These are phyloP conservation scores for Diadegma fenestrale DNA, from an alignment of 2,888 invertebrate genomes.

Conservation along the genomic window DNA sequence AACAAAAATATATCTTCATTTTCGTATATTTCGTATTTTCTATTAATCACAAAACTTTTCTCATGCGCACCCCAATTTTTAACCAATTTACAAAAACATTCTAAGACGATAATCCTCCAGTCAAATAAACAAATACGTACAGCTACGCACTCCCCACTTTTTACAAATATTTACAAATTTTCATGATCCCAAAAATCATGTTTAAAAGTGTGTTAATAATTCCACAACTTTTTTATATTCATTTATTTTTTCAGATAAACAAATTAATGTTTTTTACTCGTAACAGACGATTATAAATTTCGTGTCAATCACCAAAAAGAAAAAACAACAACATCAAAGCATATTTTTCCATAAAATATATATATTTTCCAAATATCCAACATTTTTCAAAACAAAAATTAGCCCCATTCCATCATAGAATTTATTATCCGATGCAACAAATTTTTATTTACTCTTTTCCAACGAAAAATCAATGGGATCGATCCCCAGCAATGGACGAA, in stretches of 20 bases:
- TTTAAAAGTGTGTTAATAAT: neutral
- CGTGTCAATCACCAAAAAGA: neutral
- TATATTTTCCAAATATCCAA: neutral
- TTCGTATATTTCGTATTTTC: neutral
- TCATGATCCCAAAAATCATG: neutral
- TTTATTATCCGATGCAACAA: constrained; percentile 11
- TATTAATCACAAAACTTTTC: constrained; percentile 3
- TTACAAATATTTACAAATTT: constrained; percentile 24
- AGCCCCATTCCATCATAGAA: neutral
- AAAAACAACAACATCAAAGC: neutral
- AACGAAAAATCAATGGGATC: neutral
- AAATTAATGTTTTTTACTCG: neutral
- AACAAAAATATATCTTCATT: neutral
- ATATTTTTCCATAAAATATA: neutral
- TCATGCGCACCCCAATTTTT: constrained; percentile 2
- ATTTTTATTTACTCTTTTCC: neutral
- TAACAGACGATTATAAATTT: neutral
- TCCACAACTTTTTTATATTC: neutral
- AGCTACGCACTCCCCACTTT: neutral
- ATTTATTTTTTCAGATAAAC: neutral
- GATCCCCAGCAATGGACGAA: neutral
- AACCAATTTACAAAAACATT: constrained; percentile 6
- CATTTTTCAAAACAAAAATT: neutral
- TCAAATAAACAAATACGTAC: constrained; percentile 23
- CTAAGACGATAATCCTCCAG: constrained; percentile 11